phyloP scores from a whole-genome alignment of 2,888 invertebrate genomes.

The Myopa tessellatipennis region DNA sequence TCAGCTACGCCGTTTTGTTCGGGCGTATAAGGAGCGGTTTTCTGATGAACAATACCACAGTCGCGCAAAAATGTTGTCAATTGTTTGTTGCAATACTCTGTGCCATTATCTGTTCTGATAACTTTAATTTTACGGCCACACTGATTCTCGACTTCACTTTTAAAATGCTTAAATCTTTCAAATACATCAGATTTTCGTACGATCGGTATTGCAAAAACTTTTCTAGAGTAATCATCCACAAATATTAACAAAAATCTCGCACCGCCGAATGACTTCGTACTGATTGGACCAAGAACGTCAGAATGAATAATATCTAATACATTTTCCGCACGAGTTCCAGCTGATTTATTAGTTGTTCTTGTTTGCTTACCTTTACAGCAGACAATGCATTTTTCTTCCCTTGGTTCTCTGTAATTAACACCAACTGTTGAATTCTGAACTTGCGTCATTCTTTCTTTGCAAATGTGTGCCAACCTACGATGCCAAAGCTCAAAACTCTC shows the following conservation, averaged over 20 bases:
- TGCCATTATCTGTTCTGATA: constrained; percentile 46
- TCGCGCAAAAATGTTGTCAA: constrained; percentile 36
- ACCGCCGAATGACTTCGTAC: constrained; percentile 56
- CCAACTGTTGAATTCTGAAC: constrained; percentile 33
- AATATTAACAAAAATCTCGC: constrained; percentile 60
- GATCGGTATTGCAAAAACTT: constrained; percentile 45
- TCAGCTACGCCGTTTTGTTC: constrained; percentile 44
- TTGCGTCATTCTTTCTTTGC: constrained; percentile 39
- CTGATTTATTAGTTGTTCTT: too few species aligned
- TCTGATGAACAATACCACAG: constrained; percentile 39
- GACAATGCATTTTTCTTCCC: constrained; percentile 43
- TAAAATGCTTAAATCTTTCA: constrained; percentile 46
- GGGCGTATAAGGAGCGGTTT: constrained; percentile 40
- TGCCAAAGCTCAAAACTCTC: too few species aligned
- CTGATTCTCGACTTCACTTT: constrained; percentile 46
- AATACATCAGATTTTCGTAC: constrained; percentile 38
- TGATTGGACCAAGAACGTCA: constrained; percentile 63
- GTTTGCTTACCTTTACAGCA: constrained; percentile 31
- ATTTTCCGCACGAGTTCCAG: too few species aligned
- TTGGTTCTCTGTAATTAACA: constrained; percentile 34
- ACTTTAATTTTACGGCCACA: constrained; percentile 42
- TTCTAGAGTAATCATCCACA: constrained; percentile 57
- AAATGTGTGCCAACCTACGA: too few species aligned
- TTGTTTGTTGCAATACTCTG: constrained; percentile 42
- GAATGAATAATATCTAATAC: constrained; percentile 55